Percentiles rank a stretch among this genome's conserved stretches.
phyloP scores from a whole-genome alignment of 2,113 vertebrate genomes.

The Phalacrocorax brasilianus region DNA sequence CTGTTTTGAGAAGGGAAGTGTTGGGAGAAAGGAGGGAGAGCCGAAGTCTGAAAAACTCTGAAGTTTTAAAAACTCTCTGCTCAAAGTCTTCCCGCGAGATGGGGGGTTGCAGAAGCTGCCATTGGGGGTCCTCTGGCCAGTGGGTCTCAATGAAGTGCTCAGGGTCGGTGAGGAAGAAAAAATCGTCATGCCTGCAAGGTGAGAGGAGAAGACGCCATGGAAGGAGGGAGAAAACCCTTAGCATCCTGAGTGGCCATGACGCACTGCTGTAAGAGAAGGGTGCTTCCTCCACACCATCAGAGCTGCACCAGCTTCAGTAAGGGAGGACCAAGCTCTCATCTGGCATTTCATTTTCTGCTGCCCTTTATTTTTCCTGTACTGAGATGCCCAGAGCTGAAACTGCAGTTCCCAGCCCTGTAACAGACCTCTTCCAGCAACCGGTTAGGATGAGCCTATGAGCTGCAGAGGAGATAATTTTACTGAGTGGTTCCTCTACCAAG shows the following conservation, averaged over 20 bases:
- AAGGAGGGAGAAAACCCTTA: not conserved
- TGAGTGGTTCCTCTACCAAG: not conserved
- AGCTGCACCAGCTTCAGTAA: not conserved
- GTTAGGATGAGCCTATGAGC: not conserved
- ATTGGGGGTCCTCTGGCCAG: constrained; percentile 73
- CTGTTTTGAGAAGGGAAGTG: constrained; percentile 72
- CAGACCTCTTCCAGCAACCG: not conserved
- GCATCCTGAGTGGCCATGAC: accelerated
- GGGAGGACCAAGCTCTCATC: not conserved
- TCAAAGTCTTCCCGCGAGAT: constrained; percentile 72
- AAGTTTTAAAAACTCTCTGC: constrained; percentile 77
- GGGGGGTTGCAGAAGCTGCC: constrained; percentile 77
- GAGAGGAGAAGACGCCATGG: not conserved
- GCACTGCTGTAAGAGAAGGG: not conserved
- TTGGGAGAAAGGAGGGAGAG: constrained; percentile 75
- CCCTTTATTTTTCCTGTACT: not conserved
- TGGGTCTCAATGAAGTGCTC: constrained; percentile 79
- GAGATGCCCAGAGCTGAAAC: not conserved
- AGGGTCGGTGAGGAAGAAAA: constrained; percentile 82
- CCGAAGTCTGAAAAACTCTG: constrained; percentile 75
- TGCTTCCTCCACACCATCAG: not conserved
- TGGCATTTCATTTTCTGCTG: not conserved
- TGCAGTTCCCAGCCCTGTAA: not conserved
- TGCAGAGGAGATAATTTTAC: not conserved
- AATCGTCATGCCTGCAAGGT: constrained; percentile 74